Evolutionary conservation across 2,888 invertebrate genomes (phyloP).

Genomic region (Tachina grossa): DNA sequence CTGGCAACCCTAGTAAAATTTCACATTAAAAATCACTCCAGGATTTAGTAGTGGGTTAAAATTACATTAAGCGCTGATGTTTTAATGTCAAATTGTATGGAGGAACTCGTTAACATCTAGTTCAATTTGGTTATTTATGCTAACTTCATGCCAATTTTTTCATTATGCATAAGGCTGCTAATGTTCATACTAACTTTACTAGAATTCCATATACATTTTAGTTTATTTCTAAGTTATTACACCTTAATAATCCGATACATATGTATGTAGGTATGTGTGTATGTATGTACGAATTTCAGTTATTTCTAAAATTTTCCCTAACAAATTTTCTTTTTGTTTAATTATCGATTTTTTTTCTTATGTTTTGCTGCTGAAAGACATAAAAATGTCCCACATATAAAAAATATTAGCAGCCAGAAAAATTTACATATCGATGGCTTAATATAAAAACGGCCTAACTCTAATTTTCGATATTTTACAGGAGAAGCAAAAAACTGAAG

Average conservation of each 20-base stretch:
- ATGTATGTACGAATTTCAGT: background rate
- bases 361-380: background rate
- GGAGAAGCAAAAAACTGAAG: too few species aligned
- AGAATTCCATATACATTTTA: background rate
- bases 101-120: too few species aligned
- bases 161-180: background rate
- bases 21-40: too few species aligned
- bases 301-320: background rate
- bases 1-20: too few species aligned
- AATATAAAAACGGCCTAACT: too few species aligned
- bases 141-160: too few species aligned
- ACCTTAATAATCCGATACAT: background rate
- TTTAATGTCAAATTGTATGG: too few species aligned
- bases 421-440: background rate
- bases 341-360: background rate
- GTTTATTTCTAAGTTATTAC: background rate
- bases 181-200: background rate
- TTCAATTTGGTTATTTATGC: too few species aligned
- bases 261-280: background rate
- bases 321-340: background rate
- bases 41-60: too few species aligned
- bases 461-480: too few species aligned
- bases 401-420: constrained; percentile 20
- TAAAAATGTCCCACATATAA: constrained; percentile 18
- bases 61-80: too few species aligned